Base-by-base conservation (phyloP, 2,113 vertebrate species). In the Tupaia tana region DNA sequence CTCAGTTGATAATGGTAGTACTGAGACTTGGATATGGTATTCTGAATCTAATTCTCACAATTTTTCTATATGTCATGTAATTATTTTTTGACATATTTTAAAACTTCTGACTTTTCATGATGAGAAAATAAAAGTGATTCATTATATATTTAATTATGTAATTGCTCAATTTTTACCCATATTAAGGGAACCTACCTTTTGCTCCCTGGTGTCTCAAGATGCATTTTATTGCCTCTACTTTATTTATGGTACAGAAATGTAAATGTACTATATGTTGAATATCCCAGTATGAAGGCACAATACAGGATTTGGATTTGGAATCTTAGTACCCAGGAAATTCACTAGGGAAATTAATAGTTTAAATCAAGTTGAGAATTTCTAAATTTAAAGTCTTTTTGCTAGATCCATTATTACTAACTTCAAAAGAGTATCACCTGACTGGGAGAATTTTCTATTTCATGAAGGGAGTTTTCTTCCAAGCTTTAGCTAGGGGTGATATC, bases 281-380 rank as follows among this genome's bases (percentile, higher is more conserved):
- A 24, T 1, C 19, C 29, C 77, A 4, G 91, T 59, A 61, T 64
- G 8, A 85, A 94, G 56, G 19, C 20, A 94, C 52, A 81, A 77
- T 73, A 14, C 10, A 87, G 67, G 63, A 86, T 93, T 90, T 91
- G 89, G 94, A 92, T 91, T 79, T 94, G 58, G 15, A 94, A 87
- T 91, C 66, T 90, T 93, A 93, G 31, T 63, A 92, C 6, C 73
- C 67, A 92, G 91, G 91, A 91, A 90, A 97, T 93, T 97, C 83
- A 81, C 70, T 95, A 67, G 89, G 56, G 59, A 91, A 89, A 89
- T 95, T 79, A 97, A 87, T 27, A 91, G 67, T 81, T 91, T 91
- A 93, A 95, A 95, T 66, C 9, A 93, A 6, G 4, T 85, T 58
- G 52, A 97, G 85, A 87, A 94, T 90, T 80, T 92, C n/a, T 19